Evolutionary conservation across 2,797 vertebrate species (phyloP).

Genomic region (Microhierax caerulescens): DNA sequence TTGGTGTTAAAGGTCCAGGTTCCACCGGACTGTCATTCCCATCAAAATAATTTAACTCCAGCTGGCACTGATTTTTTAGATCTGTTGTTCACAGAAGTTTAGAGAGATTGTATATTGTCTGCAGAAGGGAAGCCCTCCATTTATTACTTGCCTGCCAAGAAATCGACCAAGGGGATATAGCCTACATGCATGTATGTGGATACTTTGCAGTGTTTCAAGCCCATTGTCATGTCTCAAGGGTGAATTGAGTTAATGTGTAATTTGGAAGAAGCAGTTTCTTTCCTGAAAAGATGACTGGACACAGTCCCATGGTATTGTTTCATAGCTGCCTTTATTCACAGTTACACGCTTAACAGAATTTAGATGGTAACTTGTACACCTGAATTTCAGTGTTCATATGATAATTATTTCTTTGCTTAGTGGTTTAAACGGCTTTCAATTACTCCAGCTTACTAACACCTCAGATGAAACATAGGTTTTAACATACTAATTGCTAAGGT

Average conservation of each 20-base stretch:
- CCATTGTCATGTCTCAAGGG: neutral
- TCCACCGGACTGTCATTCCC: neutral
- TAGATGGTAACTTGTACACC: neutral
- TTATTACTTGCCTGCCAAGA: neutral
- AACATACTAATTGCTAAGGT: neutral
- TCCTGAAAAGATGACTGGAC: neutral
- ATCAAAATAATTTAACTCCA: neutral
- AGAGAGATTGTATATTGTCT: neutral
- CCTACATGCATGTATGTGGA: neutral
- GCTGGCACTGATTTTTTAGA: neutral
- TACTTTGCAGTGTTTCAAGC: neutral
- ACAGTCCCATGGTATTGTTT: neutral
- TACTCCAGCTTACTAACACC: neutral
- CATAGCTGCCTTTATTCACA: neutral
- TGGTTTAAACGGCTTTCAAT: neutral
- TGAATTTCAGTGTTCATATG: neutral
- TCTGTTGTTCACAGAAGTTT: neutral
- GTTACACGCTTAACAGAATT: neutral
- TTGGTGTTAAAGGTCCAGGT: neutral
- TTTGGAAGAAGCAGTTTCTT: neutral
- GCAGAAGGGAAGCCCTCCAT: neutral
- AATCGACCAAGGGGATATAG: accelerated
- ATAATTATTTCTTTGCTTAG: neutral
- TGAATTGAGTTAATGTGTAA: neutral
- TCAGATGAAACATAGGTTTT: neutral